A percentile compares a stretch with the other conserved stretches of the same genome.
phyloP scores from a whole-genome alignment of 92 coral and sea anemone species.

The Blastomussa wellsi region DNA sequence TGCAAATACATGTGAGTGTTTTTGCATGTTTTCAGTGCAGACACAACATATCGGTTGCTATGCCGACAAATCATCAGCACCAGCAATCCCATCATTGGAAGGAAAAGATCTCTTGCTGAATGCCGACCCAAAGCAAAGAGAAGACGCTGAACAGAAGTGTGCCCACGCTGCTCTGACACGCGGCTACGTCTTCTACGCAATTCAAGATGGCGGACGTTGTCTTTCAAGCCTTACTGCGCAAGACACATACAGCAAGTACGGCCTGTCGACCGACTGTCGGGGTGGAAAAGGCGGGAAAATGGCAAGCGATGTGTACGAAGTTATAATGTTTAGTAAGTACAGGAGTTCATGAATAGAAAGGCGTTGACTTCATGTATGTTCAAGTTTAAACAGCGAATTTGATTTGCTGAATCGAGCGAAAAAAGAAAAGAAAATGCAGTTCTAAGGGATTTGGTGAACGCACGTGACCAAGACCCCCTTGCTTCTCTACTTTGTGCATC shows the following conservation, averaged over 20 bases:
- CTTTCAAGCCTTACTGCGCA: conserved; percentile 50
- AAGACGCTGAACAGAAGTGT: conserved; percentile 41
- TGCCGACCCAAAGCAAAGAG: conserved; percentile 39
- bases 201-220: conserved; percentile 57
- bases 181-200: conserved; percentile 43
- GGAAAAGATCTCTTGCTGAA: conserved; percentile 37
- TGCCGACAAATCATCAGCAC: conserved; percentile 26
- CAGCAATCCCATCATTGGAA: conserved; percentile 43
- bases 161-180: conserved; percentile 46
- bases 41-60: conserved; percentile 37
- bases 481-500: too few relatives aligned
- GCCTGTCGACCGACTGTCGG: conserved; percentile 32
- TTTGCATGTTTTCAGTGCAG: conserved; percentile 15
- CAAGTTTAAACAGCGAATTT: too few relatives aligned
- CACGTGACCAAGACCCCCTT: too few relatives aligned
- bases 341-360: neutral
- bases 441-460: too few relatives aligned
- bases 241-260: conserved; percentile 42
- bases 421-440: too few relatives aligned
- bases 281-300: conserved; percentile 47
- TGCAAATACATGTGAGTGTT: neutral
- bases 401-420: neutral
- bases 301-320: conserved; percentile 56
- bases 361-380: neutral
- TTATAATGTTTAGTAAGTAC: conserved; percentile 47